A percentile compares a stretch with the other conserved stretches of the same genome.
These are phyloP conservation scores for Chlorodrepanis virens DNA, from an alignment of 2,113 vertebrate species.

Conservation along the genomic window DNA sequence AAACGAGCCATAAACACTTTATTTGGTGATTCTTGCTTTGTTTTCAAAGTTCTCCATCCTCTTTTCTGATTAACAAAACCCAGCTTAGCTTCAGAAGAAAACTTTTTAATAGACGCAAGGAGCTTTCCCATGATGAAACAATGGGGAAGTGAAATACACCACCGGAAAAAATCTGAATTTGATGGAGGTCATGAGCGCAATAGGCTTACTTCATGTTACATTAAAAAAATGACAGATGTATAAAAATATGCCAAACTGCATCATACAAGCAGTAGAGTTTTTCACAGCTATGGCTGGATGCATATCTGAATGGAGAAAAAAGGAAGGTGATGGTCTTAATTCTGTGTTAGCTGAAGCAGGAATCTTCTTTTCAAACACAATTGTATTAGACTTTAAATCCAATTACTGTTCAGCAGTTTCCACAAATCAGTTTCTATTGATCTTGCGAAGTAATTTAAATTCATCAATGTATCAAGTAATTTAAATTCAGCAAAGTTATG, in stretches of 20 bases:
- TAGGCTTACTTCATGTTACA: background rate
- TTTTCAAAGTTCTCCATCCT: background rate
- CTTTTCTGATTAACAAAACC: background rate
- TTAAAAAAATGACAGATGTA: background rate
- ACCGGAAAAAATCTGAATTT: background rate
- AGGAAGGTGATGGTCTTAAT: background rate
- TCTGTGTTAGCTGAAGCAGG: background rate
- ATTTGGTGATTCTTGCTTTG: background rate
- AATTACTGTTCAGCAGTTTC: background rate
- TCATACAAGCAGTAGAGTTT: background rate
- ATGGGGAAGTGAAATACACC: background rate
- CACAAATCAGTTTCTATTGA: background rate
- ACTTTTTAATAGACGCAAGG: background rate
- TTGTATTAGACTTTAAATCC: background rate
- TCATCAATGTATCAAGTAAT: background rate
- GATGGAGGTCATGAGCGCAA: background rate
- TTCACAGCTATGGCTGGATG: background rate
- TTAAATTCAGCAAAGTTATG: background rate
- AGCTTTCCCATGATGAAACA: background rate
- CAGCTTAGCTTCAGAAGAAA: background rate
- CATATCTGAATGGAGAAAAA: background rate
- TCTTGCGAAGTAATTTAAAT: constrained; percentile 6
- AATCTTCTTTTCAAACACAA: background rate
- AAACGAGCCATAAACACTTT: background rate
- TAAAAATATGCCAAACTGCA: background rate